A percentile compares a stretch with the other conserved stretches of the same genome.
These are phyloP conservation scores for Nomada hirtipes DNA, from an alignment of 2,888 invertebrate genomes.

Conservation along the genomic window DNA sequence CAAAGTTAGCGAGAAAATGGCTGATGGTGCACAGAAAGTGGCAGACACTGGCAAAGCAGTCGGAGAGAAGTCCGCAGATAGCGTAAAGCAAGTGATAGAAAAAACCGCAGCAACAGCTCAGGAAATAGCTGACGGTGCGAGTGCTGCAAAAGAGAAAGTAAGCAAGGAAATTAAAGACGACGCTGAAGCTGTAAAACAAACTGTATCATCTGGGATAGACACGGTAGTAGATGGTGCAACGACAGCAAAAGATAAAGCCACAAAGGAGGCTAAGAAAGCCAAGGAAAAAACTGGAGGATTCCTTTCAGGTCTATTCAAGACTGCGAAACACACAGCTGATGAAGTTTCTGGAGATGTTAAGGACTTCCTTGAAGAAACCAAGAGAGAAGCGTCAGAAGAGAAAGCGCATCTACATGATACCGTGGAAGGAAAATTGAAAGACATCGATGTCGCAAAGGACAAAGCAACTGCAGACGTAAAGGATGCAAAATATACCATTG, in stretches of 20 bases:
- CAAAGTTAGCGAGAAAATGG: conserved; percentile 43
- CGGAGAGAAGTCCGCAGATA: conserved; percentile 66
- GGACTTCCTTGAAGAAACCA: conserved; percentile 85
- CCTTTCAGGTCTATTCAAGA: conserved; percentile 69
- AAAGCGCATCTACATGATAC: conserved; percentile 30
- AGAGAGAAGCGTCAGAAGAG: conserved; percentile 70
- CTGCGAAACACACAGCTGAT: conserved; percentile 65
- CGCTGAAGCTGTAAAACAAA: conserved; percentile 43
- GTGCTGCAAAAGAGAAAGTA: conserved; percentile 59
- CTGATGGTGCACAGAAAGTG: conserved; percentile 46
- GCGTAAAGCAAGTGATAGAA: conserved; percentile 47
- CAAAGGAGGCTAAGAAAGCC: conserved; percentile 68
- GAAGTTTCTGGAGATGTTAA: conserved; percentile 72
- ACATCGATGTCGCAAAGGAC: conserved; percentile 54
- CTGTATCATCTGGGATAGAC: conserved; percentile 57
- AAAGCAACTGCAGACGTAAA: conserved; percentile 50
- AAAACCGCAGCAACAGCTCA: conserved; percentile 36
- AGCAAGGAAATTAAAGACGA: conserved; percentile 27
- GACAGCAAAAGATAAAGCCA: conserved; percentile 38
- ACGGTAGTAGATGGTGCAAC: conserved; percentile 55
- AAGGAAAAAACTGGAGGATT: conserved; percentile 72
- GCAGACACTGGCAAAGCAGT: conserved; percentile 85
- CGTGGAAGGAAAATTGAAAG: conserved; percentile 61
- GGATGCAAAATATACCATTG: conserved; percentile 49
- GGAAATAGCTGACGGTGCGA: conserved; percentile 48